These are phyloP conservation scores for Tortrix viridana DNA, from an alignment of 2,888 invertebrate genomes.

Conservation along the genomic window DNA sequence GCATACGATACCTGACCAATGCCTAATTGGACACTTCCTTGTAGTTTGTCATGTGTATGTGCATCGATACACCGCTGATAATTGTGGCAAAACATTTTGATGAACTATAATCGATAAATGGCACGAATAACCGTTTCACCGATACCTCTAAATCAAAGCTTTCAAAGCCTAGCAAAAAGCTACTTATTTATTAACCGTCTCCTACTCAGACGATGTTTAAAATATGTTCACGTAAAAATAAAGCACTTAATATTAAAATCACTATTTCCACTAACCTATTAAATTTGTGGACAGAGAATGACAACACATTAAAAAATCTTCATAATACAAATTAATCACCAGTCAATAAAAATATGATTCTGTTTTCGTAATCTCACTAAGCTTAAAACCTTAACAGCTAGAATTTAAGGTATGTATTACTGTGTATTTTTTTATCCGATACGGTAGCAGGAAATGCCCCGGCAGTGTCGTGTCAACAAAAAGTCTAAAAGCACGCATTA, in stretches of 20 bases:
- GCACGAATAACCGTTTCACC: no score
- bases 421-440: slow-evolving; percentile 42
- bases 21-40: slow-evolving; percentile 78
- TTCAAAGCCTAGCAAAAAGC: no score
- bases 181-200: no score
- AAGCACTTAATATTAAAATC: neutral
- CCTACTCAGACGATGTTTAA: neutral
- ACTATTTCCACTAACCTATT: slow-evolving; percentile 55
- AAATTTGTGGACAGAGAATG: slow-evolving; percentile 68
- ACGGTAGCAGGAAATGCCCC: slow-evolving; percentile 80
- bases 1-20: slow-evolving; percentile 68
- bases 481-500: slow-evolving; percentile 78
- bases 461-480: slow-evolving; percentile 75
- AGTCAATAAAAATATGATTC: slow-evolving; percentile 57
- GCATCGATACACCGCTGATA: slow-evolving; percentile 42
- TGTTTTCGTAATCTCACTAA: slow-evolving; percentile 41
- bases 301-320: slow-evolving; percentile 78
- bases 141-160: no score
- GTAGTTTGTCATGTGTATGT: slow-evolving; percentile 52
- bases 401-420: slow-evolving; percentile 49
- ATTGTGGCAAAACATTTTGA: slow-evolving; percentile 10
- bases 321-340: slow-evolving; percentile 81
- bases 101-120: neutral
- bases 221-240: neutral
- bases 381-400: slow-evolving; percentile 50